These are phyloP conservation scores for Lithophane socia DNA, from an alignment of 2,888 invertebrate genomes.

Conservation along the genomic window DNA sequence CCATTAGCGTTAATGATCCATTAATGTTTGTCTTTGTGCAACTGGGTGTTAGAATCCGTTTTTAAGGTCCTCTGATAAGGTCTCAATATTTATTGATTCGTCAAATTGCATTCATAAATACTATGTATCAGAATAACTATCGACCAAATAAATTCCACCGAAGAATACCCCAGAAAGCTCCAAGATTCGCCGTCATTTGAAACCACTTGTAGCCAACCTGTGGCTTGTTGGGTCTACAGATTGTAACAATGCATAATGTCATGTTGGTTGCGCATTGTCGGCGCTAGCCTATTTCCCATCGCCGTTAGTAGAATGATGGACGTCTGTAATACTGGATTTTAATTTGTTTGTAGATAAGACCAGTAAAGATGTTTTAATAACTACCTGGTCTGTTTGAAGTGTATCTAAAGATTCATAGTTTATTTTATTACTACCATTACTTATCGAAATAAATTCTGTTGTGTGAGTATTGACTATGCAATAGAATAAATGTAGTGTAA, in stretches of 20 bases:
- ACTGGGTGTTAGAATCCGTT: no score
- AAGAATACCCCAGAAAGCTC: conserved; percentile 6
- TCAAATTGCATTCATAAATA: not conserved
- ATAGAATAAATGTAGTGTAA: not conserved
- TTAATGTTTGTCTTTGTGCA: no score
- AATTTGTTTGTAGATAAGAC: conserved; percentile 16
- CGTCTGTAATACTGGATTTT: conserved; percentile 3
- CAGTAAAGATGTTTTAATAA: not conserved
- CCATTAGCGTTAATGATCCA: no score
- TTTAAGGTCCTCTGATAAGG: no score
- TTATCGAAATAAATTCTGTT: not conserved
- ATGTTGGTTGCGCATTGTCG: conserved; percentile 33
- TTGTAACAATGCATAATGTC: conserved; percentile 37
- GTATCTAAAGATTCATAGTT: not conserved
- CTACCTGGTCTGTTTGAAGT: not conserved
- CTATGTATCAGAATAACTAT: not conserved
- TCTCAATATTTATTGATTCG: no score
- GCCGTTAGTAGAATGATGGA: conserved; percentile 29
- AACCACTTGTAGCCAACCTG: conserved; percentile 49
- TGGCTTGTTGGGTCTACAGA: conserved; percentile 35
- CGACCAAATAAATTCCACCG: not conserved
- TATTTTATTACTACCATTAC: not conserved
- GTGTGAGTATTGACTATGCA: not conserved
- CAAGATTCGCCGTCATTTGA: conserved; percentile 26
- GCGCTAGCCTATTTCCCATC: conserved; percentile 46